Evolutionary conservation across 2,888 invertebrate species (phyloP).

Genomic region (Notodonta dromedarius): DNA sequence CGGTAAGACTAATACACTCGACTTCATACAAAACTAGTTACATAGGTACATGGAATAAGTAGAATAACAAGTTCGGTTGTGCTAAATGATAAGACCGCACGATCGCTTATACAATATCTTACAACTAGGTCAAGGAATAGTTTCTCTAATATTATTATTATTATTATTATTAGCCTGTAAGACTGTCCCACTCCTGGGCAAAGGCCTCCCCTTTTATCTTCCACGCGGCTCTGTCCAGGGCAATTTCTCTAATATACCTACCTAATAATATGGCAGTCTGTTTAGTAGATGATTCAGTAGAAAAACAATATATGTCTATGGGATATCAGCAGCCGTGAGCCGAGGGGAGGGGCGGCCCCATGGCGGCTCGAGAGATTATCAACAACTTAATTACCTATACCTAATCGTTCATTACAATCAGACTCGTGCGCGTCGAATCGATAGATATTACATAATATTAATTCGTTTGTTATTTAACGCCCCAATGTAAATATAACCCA

Average conservation of each 20-base stretch:
- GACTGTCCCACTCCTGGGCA: too few species aligned
- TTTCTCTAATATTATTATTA: constrained; percentile 16
- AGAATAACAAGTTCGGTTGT: background rate
- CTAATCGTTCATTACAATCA: background rate
- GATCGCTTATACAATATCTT: constrained; percentile 14
- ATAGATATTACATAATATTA: background rate
- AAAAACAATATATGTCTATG: constrained; percentile 24
- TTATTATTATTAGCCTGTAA: too few species aligned
- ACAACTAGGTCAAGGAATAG: constrained; percentile 27
- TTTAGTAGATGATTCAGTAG: constrained; percentile 36
- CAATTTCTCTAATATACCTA: constrained; percentile 27
- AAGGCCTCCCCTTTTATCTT: too few species aligned
- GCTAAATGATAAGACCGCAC: constrained; percentile 21
- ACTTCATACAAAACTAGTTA: too few species aligned
- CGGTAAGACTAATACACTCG: too few species aligned
- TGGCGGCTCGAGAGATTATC: constrained; percentile 3
- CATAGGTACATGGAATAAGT: too few species aligned
- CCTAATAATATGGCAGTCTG: constrained; percentile 66
- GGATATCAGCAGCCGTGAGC: too few species aligned
- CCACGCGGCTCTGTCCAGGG: too few species aligned
- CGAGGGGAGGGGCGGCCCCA: too few species aligned
- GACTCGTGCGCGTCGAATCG: background rate
- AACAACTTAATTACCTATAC: too few species aligned
- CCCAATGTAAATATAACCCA: too few species aligned
- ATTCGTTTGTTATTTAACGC: too few species aligned